These are phyloP conservation scores for Hippopotamus amphibius DNA, from an alignment of 2,113 vertebrate species.

Conservation along the genomic window DNA sequence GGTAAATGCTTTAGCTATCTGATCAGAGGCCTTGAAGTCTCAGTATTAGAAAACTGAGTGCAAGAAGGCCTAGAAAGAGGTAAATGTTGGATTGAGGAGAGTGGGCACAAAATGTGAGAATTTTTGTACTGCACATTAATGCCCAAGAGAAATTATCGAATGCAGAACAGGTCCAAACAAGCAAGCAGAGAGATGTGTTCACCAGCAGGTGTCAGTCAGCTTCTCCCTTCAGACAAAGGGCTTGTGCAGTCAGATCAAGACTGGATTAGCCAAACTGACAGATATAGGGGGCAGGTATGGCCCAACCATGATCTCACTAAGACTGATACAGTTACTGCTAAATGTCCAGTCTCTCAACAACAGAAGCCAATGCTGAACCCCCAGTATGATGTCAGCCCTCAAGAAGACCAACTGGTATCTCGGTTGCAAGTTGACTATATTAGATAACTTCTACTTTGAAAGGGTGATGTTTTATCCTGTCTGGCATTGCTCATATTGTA, in stretches of 20 bases:
- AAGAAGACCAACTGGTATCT: neutral
- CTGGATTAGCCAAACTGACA: neutral
- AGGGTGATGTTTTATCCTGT: neutral
- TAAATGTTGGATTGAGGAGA: neutral
- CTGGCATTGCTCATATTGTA: neutral
- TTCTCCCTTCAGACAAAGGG: neutral
- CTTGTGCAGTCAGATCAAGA: neutral
- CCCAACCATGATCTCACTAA: neutral
- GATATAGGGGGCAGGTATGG: fast-evolving
- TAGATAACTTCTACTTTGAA: neutral
- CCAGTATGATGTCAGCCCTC: neutral
- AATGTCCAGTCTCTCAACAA: neutral
- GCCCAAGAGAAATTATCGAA: neutral
- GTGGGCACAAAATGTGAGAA: neutral
- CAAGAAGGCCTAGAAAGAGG: neutral
- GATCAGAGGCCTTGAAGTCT: neutral
- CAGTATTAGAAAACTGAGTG: neutral
- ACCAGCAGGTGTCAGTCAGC: neutral
- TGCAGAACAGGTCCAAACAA: neutral
- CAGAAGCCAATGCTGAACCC: neutral
- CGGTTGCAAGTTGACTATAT: neutral
- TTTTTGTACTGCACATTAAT: neutral
- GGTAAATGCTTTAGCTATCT: neutral
- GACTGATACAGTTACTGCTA: neutral
- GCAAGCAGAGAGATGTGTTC: neutral